Evolutionary conservation across 2,113 vertebrate genomes (phyloP).

Genomic region (Takifugu flavidus): DNA sequence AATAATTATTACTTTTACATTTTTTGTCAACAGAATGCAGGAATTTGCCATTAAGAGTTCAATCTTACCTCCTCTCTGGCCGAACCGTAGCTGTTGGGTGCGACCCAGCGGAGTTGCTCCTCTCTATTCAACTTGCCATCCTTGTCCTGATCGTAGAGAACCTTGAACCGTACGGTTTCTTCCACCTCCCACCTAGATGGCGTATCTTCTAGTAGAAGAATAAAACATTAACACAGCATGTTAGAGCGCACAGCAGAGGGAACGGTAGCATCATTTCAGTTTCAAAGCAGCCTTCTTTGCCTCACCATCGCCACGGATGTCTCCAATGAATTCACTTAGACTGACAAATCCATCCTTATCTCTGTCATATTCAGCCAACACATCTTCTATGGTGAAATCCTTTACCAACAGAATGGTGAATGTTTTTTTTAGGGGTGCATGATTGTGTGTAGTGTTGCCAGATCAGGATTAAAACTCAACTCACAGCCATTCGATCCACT

Average conservation of each 20-base stretch:
- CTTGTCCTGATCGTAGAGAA: constrained; percentile 89
- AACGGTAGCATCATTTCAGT: not conserved
- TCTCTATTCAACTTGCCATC: constrained; percentile 85
- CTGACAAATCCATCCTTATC: constrained; percentile 89
- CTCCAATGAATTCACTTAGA: constrained; percentile 91
- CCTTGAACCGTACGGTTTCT: constrained; percentile 88
- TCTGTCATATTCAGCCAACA: constrained; percentile 89
- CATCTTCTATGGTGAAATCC: constrained; percentile 95
- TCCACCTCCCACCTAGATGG: constrained; percentile 93
- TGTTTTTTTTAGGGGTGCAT: not conserved
- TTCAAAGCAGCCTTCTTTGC: not conserved
- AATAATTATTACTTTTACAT: not conserved
- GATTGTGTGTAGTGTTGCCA: constrained; percentile 13
- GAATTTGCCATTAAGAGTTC: not conserved
- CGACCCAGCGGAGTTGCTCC: constrained; percentile 91
- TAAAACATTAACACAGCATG: not conserved
- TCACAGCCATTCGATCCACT: constrained; percentile 92
- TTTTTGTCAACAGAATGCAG: not conserved
- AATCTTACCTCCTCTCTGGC: constrained; percentile 87
- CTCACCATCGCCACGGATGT: constrained; percentile 86
- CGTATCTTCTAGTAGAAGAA: constrained; percentile 54
- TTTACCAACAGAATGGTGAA: constrained; percentile 36
- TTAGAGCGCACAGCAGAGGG: too few relatives aligned
- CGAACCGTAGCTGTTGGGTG: constrained; percentile 90
- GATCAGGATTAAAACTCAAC: constrained; percentile 25